Percentiles rank a stretch among this genome's conserved stretches.
Conservation (phyloP, 2,888 invertebrate species). For the Tryphoninae sp. region DNA sequence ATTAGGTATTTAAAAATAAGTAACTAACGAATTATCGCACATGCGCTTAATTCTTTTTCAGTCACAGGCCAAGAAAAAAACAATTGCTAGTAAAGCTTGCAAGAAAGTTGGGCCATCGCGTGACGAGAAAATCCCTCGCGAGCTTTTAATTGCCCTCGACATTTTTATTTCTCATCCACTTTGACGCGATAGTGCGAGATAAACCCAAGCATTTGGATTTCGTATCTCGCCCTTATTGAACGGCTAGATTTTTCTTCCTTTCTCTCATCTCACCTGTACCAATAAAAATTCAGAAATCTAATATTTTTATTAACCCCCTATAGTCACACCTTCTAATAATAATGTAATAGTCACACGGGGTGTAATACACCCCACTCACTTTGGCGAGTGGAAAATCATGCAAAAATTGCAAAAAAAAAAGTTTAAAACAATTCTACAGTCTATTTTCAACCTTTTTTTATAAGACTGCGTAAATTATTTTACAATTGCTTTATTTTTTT, state of each 20-base stretch:
- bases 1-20: not conserved
- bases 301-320: no score
- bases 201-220: slow-evolving; percentile 17
- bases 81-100: not conserved
- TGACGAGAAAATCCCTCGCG: slow-evolving; percentile 13
- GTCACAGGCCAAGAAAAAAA: not conserved
- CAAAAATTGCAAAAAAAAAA: no score
- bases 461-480: no score
- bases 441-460: no score
- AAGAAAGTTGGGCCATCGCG: not conserved
- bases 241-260: slow-evolving; percentile 24
- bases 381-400: no score
- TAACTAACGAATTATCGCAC: not conserved
- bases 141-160: not conserved
- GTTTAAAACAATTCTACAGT: no score
- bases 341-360: no score
- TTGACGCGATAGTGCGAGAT: not conserved
- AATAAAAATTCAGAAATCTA: no score
- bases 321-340: no score
- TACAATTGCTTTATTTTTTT: no score
- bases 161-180: not conserved
- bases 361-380: no score
- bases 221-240: not conserved
- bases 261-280: not conserved
- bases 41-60: not conserved